Base-by-base conservation (phyloP, 2,888 invertebrate species). In the Gymnoscelis rufifasciata region DNA sequence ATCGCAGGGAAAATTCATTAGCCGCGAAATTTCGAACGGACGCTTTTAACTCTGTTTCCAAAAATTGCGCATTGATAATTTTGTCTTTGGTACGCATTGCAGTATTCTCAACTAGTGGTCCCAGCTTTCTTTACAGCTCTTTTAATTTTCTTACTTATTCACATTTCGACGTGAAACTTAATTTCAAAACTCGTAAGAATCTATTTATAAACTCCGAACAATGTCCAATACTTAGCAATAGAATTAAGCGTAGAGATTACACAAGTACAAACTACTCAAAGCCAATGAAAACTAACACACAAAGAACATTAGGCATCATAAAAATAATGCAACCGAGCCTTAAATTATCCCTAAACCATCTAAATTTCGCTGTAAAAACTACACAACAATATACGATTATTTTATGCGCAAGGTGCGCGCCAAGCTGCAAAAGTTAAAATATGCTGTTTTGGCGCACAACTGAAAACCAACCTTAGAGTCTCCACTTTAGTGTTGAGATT, bases 21-120 rank as follows among this genome's bases (percentile, higher is more conserved):
- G 68, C 78, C 78, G 79, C 71, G 68, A 81, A 19, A 74, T 76
- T 83, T 83, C 68, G 62, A 82, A 76, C 52, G 48, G 48, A 40
- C 39, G 47, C 42, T 52, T 11, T 37, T 54, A 51, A 44, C 52
- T 52, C 47, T 56, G 54, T 62, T 57, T 56, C 54, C 60, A 63
- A 64, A 65, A 56, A 57, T 59, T 58, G 38, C 36, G 26, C 27
- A 23, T n/a, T 26, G 7, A 7, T 19, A 15, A 11, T 35, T 35
- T 23, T 35, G 11, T 11, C 10, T 19, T 10, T 15, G 19, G 15
- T 5, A 33, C n/a, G 4, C 31, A 15, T 3, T 19, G 10, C 11
- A 23, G 11, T 11, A 19, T 11, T 19, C 7, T 26, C 8, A 7
- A 26, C 7, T 26, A 26, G 8, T 3, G 19, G 26, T 26, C 7